These are phyloP conservation scores for Ormia ochracea DNA, from an alignment of 2,888 invertebrate species.

Conservation along the genomic window DNA sequence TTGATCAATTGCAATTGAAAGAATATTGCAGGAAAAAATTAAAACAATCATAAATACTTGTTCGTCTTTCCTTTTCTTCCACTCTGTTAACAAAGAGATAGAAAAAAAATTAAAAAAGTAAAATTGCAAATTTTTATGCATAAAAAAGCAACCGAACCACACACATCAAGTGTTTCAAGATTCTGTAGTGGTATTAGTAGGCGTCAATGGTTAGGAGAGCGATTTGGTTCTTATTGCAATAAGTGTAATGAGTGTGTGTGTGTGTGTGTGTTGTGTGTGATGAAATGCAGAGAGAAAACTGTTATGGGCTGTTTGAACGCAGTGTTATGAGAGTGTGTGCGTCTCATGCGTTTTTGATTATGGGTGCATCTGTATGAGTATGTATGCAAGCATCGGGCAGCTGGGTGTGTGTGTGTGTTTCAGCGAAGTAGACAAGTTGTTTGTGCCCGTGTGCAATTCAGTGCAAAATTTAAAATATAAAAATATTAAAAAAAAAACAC, in stretches of 20 bases:
- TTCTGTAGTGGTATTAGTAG: conserved; percentile 56
- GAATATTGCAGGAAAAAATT: not conserved
- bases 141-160: conserved; percentile 55
- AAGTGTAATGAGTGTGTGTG: not conserved
- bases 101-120: conserved; percentile 23
- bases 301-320: not conserved
- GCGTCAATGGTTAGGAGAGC: conserved; percentile 50
- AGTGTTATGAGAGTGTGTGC: not conserved
- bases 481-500: conserved; percentile 37
- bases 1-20: not conserved
- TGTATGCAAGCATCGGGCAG: conserved; percentile 20
- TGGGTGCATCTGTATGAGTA: not conserved
- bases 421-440: conserved; percentile 29
- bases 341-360: too few species aligned
- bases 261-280: conserved; percentile 2
- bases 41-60: too few species aligned
- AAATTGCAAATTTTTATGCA: conserved; percentile 64
- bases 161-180: conserved; percentile 56
- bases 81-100: conserved; percentile 8
- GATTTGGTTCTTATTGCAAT: conserved; percentile 3
- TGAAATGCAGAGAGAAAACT: conserved; percentile 35
- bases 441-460: conserved; percentile 60
- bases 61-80: not conserved
- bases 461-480: conserved; percentile 57
- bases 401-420: conserved; percentile 3